Conservation (phyloP, 2,113 vertebrate species). For the Sigmodon hispidus region DNA sequence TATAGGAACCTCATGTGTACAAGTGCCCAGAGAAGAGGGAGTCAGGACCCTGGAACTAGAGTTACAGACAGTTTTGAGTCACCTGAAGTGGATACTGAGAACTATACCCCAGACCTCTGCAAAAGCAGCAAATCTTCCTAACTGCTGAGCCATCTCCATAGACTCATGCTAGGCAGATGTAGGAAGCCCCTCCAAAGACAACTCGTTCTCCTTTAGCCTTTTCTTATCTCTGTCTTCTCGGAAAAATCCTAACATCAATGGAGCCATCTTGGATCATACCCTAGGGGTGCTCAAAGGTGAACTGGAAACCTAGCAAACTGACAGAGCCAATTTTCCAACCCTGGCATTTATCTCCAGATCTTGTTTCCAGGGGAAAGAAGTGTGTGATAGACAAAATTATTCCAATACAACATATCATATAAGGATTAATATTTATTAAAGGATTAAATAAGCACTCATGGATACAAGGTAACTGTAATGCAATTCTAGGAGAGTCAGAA, state of each 20-base stretch:
- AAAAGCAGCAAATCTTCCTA: background rate
- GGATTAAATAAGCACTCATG: no score
- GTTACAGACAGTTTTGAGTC: background rate
- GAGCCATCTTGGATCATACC: background rate
- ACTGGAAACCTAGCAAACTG: background rate
- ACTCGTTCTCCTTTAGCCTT: background rate
- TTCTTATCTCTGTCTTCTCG: background rate
- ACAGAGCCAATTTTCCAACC: background rate
- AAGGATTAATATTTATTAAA: no score
- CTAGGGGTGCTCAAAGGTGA: background rate
- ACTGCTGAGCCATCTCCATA: background rate
- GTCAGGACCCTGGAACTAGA: background rate
- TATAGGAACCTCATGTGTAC: no score
- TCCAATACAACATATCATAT: no score
- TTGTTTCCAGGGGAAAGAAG: constrained; percentile 17
- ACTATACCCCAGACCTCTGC: background rate
- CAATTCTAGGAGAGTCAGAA: no score
- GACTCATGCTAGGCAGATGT: background rate
- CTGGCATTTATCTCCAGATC: background rate
- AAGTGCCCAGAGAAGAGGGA: background rate
- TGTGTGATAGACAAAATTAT: no score
- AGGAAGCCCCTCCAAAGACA: background rate
- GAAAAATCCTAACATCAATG: background rate
- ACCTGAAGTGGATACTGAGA: no score
- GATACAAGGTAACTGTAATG: no score